Conservation (phyloP, 2,888 invertebrate species). For the Xestia sexstrigata region DNA sequence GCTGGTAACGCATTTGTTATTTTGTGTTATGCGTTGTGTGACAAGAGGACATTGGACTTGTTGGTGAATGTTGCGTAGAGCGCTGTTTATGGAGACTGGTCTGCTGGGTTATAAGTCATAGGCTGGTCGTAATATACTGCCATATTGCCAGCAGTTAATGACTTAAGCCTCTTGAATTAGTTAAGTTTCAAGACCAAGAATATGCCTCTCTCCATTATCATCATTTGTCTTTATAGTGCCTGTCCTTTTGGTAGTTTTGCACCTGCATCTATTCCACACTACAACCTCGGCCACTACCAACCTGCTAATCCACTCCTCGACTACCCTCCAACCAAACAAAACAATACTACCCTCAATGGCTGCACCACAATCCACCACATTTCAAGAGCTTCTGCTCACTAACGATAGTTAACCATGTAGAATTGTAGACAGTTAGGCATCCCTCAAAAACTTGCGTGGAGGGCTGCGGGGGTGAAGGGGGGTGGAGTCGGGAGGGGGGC, state of each 20-base stretch:
- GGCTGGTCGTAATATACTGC: neutral
- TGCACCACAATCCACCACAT: conserved; percentile 26
- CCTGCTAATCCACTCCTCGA: conserved; percentile 20
- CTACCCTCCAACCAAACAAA: conserved; percentile 24
- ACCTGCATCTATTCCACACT: neutral
- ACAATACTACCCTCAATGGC: conserved; percentile 10
- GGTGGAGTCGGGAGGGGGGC: conserved; percentile 66
- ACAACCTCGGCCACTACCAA: neutral
- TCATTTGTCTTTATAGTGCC: too few relatives aligned
- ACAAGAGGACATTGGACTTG: conserved; percentile 38
- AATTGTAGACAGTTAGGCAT: conserved; percentile 73
- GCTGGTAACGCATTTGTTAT: conserved; percentile 49
- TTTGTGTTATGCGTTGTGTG: conserved; percentile 48
- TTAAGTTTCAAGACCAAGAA: neutral
- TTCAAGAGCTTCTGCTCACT: conserved; percentile 40
- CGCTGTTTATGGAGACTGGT: neutral
- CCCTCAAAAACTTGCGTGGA: conserved; percentile 85
- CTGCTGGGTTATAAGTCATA: neutral
- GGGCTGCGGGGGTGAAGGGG: conserved; percentile 63
- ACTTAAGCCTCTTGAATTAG: neutral
- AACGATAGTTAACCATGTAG: conserved; percentile 56
- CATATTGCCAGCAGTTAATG: neutral
- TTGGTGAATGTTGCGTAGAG: conserved; percentile 31
- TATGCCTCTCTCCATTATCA: neutral
- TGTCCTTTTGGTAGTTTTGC: neutral